Base-by-base conservation (phyloP, 2,888 invertebrate genomes). In the Drosophila histrio region DNA sequence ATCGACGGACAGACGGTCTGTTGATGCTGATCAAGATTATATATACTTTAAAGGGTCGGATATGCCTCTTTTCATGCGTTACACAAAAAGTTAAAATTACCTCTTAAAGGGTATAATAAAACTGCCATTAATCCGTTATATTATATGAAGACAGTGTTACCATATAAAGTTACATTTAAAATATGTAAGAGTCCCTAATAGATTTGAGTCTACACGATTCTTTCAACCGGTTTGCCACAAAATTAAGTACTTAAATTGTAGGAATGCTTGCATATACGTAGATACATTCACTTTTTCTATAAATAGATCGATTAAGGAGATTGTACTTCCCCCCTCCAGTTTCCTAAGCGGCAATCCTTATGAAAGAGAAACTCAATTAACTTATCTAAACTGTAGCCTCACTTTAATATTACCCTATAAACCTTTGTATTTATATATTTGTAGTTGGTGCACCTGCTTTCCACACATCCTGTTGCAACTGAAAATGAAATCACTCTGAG, bases 401-500 rank as follows among this genome's bases (percentile, higher is more conserved):
- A 3, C 9, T 1, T 17, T 9, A 13, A 24, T 11, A 24, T 17
- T 17, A 6, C 8, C 0, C 15, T 15, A 11, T 26, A 22, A 26
- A 21, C 9, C 2, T 1, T 2, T 0, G n/a, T 7, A 15, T 28
- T 1, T 3, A 2, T n/a, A 19, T n/a, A 5, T 24, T n/a, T 43
- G 7, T 28, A 28, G 26, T 28, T n/a, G 19, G 13, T 38, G 26
- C 24, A 50, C 36, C 38, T 52, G 19, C 36, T 36, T 28, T 17
- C n/a, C 34, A 34, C 24, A 36, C 38, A 52, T 52, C 50, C 50
- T 52, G 50, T 38, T 36, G 17, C 46, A 21, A 30, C 8, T 11
- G 8, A n/a, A 30, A 30, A 30, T 28, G 15, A 26, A 50, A 17
- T n/a, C 36, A 26, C 15, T 15, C 7, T 21, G 24, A 43, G n/a